Percentiles rank a stretch among this genome's conserved stretches.
Evolutionary conservation across 2,113 vertebrate species (phyloP).

Genomic region (Paratilapia polleni): DNA sequence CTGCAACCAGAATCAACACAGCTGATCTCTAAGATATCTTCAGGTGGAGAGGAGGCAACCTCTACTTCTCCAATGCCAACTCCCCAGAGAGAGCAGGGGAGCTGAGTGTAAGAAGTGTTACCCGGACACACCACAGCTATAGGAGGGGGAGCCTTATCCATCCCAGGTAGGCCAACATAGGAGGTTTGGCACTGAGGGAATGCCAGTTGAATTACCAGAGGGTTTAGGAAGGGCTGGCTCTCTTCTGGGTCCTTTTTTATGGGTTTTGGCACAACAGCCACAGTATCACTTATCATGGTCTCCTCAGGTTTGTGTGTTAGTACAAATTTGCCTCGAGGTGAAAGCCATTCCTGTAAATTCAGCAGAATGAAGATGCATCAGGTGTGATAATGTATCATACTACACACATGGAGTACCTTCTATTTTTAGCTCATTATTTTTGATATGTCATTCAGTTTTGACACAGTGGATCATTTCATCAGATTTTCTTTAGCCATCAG

Average conservation of each 20-base stretch:
- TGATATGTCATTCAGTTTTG: background rate
- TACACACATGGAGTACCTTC: background rate
- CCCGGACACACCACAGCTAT: background rate
- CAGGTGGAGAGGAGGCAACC: background rate
- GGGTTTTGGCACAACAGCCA: slow-evolving; percentile 33
- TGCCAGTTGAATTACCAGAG: background rate
- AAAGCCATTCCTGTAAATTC: slow-evolving; percentile 63
- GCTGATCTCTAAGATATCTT: slow-evolving; percentile 18
- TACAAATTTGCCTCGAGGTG: background rate
- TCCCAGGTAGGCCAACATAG: slow-evolving; percentile 53
- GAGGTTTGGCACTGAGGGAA: slow-evolving; percentile 29
- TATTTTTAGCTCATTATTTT: background rate
- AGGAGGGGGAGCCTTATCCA: background rate
- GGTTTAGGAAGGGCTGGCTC: background rate
- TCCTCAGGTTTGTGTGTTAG: slow-evolving; percentile 21
- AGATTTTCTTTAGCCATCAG: background rate
- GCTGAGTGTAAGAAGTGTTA: slow-evolving; percentile 46
- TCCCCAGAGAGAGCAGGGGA: slow-evolving; percentile 22
- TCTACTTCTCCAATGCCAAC: background rate
- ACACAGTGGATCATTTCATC: background rate
- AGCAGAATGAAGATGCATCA: background rate
- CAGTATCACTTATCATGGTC: background rate
- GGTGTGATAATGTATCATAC: background rate
- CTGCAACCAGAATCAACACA: slow-evolving; percentile 48
- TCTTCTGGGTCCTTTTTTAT: slow-evolving; percentile 32